phyloP scores from a whole-genome alignment of 2,888 invertebrate species.

The Axea sp. region DNA sequence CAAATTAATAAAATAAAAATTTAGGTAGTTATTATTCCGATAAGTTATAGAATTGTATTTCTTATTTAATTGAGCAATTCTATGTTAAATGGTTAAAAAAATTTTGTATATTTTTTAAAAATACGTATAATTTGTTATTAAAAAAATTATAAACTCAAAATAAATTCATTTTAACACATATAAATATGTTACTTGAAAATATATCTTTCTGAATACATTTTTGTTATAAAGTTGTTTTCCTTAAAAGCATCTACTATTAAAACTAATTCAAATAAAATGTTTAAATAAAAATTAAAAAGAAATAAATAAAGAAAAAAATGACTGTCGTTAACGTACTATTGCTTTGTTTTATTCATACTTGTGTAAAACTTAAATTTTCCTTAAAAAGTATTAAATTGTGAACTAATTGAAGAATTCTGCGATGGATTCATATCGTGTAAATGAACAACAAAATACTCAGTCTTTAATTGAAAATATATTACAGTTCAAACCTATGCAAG shows the following conservation, averaged over 20 bases:
- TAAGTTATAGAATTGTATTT: no score
- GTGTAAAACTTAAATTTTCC: not conserved
- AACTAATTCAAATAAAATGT: not conserved
- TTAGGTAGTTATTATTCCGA: no score
- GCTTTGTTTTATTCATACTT: not conserved
- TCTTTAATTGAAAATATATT: not conserved
- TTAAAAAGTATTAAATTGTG: not conserved
- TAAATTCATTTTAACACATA: no score
- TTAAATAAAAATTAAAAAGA: not conserved
- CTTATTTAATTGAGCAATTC: no score
- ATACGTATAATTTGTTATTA: no score
- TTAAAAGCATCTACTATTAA: not conserved
- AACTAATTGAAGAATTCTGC: not conserved
- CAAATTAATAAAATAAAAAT: no score
- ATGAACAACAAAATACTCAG: not conserved
- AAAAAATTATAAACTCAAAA: no score
- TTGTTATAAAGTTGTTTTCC: conserved; percentile 2
- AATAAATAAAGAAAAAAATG: not conserved
- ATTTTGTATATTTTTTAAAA: no score
- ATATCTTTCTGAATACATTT: no score
- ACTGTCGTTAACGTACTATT: conserved; percentile 6
- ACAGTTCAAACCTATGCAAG: conserved; percentile 1
- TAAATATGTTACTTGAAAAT: no score
- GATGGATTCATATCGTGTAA: not conserved
- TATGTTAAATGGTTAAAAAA: no score